Evolutionary conservation across 92 coral and sea anemone genomes (phyloP).

Genomic region (Actinernus sp.): DNA sequence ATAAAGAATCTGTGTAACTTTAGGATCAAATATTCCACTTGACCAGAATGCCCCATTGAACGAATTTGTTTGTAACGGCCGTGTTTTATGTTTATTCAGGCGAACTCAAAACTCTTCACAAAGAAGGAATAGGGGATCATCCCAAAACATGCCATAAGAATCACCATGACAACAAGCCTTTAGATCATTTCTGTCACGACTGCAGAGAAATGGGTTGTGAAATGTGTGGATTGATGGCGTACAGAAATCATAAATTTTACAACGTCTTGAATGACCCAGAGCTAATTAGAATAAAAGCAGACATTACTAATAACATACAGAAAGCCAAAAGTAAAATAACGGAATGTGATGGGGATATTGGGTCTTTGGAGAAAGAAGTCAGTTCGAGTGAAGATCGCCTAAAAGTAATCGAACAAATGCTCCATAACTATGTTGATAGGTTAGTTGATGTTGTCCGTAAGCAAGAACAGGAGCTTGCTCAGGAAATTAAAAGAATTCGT

Average conservation of each 20-base stretch:
- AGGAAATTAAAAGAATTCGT: conserved; percentile 4
- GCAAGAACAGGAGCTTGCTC: conserved; percentile 9
- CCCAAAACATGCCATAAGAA: conserved; percentile 23
- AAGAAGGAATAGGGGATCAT: neutral
- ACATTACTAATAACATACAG: conserved; percentile 2
- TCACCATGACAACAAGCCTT: conserved; percentile 14
- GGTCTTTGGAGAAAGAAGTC: neutral
- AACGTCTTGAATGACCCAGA: conserved; percentile 1
- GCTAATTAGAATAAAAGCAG: neutral
- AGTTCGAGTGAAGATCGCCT: neutral
- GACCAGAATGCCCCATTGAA: too few relatives aligned
- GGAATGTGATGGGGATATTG: conserved; percentile 2
- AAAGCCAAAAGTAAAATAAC: conserved; percentile 5
- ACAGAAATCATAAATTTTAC: conserved; percentile 7
- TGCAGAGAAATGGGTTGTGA: conserved; percentile 13
- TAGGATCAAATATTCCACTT: too few relatives aligned
- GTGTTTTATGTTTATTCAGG: neutral
- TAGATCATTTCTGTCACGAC: conserved; percentile 22
- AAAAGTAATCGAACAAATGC: conserved; percentile 10
- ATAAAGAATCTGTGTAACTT: too few relatives aligned
- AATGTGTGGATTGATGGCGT: conserved; percentile 9
- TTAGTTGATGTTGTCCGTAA: conserved; percentile 5
- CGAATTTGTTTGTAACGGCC: too few relatives aligned
- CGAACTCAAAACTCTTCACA: conserved; percentile 9
- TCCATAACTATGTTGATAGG: conserved; percentile 28